Base-by-base conservation (phyloP, 2,888 invertebrate genomes). In the Scaptomyza caliginosa region DNA sequence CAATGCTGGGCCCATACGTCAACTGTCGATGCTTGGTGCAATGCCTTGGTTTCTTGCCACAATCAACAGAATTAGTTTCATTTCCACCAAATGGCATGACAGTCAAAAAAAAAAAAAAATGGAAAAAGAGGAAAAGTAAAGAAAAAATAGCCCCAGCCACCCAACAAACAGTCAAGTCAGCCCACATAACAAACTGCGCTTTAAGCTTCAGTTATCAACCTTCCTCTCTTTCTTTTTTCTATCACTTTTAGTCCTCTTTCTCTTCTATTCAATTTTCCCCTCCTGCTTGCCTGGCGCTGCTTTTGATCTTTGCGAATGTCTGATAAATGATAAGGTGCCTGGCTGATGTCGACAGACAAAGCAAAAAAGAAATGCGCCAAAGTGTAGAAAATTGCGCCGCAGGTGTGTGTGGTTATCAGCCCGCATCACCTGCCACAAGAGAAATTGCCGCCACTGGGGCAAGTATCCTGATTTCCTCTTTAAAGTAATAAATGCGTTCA, bases 41-140 rank as follows among this genome's bases (percentile, higher is more conserved):
- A 67, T 65, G 71, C 78, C 54, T 28, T 52, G 43, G n/a, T n/a
- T n/a, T 55, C 56, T 32, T 34, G 46, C 59, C 73, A 77, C 77
- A 80, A 80, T 83, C 81, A 83, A 77, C 70, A 67, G 77, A 81
- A 81, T 81, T 81, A 83, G 81, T 81, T 81, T 84, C 75, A 84
- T 83, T 81, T 64, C 67, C 60, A 69, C 43, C 69, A 77, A 83
- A 80, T 77, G 81, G 76, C 79, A 67, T 48, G 60, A 32, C 65
- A 60, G 74, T 54, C 57, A 36, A 38, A 40, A 51, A 28, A 17
- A 32, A 19, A 7, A 7, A 34, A 34, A 7, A 34, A 34, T 0
- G 3, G 26, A 26, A 26, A 1, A 26, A 5, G 24, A 5, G n/a
- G n/a, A n/a, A n/a, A n/a, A n/a, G n/a, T n/a, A n/a, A 28, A 28